Evolutionary conservation across 2,797 vertebrate genomes (phyloP).

Genomic region (Helostoma temminkii): DNA sequence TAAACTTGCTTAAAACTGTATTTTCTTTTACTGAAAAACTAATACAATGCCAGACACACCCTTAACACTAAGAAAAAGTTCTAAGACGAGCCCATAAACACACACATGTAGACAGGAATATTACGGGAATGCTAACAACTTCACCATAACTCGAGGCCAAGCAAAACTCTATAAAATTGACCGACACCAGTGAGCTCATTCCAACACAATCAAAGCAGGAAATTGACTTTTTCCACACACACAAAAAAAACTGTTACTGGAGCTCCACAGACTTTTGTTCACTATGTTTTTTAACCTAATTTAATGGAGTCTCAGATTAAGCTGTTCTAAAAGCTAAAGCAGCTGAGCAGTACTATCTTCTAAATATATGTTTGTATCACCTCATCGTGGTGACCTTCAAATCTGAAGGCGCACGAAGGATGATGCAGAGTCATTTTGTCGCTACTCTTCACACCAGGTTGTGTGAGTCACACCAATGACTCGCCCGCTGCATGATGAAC

Average conservation of each 20-base stretch:
- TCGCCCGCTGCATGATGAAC: conserved; percentile 15
- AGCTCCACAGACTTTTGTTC: conserved; percentile 6
- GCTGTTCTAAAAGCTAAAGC: not conserved
- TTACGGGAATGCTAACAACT: conserved; percentile 48
- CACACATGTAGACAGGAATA: conserved; percentile 24
- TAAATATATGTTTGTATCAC: conserved; percentile 1
- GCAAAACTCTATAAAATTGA: conserved; percentile 51
- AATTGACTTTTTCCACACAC: conserved; percentile 38
- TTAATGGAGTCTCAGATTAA: not conserved
- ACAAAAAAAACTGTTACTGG: not conserved
- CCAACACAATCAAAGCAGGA: conserved; percentile 53
- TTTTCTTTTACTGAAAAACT: not conserved
- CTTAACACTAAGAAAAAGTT: conserved; percentile 11
- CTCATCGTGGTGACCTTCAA: conserved; percentile 18
- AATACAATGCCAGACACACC: conserved; percentile 19
- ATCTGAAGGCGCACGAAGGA: conserved; percentile 15
- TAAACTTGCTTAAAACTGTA: not conserved
- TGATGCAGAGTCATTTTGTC: conserved; percentile 9
- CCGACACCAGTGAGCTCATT: conserved; percentile 27
- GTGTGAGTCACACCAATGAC: conserved; percentile 65
- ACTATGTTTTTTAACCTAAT: not conserved
- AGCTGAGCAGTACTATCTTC: not conserved
- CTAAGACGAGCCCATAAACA: not conserved
- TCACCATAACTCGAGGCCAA: conserved; percentile 31
- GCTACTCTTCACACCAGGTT: conserved; percentile 10